These are phyloP conservation scores for Esox lucius DNA, from an alignment of 2,797 vertebrate genomes.

Conservation along the genomic window DNA sequence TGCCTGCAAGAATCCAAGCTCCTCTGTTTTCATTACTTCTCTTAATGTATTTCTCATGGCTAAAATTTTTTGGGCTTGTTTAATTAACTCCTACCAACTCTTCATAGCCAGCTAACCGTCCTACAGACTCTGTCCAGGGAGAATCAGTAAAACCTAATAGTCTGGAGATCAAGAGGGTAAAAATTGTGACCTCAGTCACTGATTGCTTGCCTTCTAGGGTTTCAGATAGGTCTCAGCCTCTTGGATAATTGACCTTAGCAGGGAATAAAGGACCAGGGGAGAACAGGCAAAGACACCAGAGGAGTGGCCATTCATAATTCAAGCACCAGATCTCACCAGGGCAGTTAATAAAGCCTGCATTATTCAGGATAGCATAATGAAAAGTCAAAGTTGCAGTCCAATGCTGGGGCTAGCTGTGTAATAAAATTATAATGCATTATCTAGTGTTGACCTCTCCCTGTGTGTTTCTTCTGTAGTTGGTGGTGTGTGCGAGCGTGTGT, in stretches of 20 bases:
- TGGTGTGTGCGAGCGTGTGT: not conserved
- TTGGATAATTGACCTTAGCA: constrained; percentile 1
- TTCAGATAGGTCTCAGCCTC: not conserved
- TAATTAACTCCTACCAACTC: constrained; percentile 65
- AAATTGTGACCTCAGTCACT: not conserved
- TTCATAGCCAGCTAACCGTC: constrained; percentile 35
- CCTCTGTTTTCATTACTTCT: constrained; percentile 61
- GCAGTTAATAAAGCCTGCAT: constrained; percentile 50
- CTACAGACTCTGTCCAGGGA: constrained; percentile 27
- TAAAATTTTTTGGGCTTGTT: constrained; percentile 57
- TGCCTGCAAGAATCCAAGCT: constrained; percentile 33
- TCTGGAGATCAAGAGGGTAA: constrained; percentile 12
- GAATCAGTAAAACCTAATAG: constrained; percentile 8
- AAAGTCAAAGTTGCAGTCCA: constrained; percentile 42
- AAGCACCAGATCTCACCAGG: constrained; percentile 35
- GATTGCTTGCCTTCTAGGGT: constrained; percentile 12
- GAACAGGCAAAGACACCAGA: constrained; percentile 18
- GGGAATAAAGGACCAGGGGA: constrained; percentile 6
- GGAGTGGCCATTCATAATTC: constrained; percentile 41
- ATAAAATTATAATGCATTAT: constrained; percentile 30
- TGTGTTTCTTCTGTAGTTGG: not conserved
- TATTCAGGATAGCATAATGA: constrained; percentile 52
- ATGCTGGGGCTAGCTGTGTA: constrained; percentile 22
- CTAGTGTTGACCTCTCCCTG: constrained; percentile 8
- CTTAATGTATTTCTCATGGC: constrained; percentile 71